Percentiles rank a stretch among this genome's conserved stretches.
Evolutionary conservation across 2,113 vertebrate genomes (phyloP).

Genomic region (Mionectes macconnelli): DNA sequence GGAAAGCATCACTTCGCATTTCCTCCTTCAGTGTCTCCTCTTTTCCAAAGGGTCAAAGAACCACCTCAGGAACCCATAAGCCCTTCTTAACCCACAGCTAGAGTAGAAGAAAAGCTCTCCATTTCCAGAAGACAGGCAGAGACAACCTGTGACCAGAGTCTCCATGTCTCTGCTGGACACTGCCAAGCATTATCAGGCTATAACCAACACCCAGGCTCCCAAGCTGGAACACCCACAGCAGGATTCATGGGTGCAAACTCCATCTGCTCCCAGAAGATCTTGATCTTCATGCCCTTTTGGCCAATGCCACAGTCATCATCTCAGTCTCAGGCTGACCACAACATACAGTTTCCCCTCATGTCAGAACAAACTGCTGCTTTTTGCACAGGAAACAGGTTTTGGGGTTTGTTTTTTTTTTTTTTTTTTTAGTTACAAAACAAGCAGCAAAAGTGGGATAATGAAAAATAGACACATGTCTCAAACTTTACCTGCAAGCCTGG

Average conservation of each 20-base stretch:
- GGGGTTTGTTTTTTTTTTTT: no score
- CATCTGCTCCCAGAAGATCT: neutral
- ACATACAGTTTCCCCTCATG: neutral
- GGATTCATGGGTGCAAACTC: neutral
- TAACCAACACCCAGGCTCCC: neutral
- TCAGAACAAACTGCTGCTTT: neutral
- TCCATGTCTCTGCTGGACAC: neutral
- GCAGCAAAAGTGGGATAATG: neutral
- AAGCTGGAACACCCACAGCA: neutral
- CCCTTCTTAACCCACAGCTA: neutral
- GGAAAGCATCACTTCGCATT: neutral
- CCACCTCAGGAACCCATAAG: neutral
- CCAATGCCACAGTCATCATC: neutral
- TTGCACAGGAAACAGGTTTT: neutral
- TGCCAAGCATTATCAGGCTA: neutral
- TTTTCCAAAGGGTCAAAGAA: neutral
- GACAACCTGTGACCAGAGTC: neutral
- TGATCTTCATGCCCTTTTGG: fast-evolving
- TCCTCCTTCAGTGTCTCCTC: neutral
- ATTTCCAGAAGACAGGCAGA: neutral
- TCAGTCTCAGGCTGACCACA: neutral
- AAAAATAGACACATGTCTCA: slow-evolving; percentile 34
- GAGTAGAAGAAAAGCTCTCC: neutral
- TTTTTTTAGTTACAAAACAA: neutral
- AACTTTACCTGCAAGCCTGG: slow-evolving; percentile 34